phyloP scores from a whole-genome alignment of 2,888 invertebrate species.

The Epistrophe grossulariae region DNA sequence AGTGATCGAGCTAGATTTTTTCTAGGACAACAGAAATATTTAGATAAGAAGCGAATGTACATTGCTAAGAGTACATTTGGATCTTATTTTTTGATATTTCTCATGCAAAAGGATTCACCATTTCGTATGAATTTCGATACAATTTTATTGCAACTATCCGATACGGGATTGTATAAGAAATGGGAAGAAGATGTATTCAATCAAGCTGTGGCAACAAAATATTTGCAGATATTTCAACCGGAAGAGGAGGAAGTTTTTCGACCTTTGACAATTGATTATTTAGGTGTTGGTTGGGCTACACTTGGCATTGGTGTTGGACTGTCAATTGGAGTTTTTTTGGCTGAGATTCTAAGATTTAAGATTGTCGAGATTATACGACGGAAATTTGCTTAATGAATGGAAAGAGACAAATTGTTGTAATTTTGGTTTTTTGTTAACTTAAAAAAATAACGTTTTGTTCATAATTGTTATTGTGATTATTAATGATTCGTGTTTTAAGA shows the following conservation, averaged over 20 bases:
- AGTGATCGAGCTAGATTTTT: conserved; percentile 56
- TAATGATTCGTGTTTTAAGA: too few species aligned
- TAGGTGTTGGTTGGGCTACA: conserved; percentile 50
- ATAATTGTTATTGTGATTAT: too few species aligned
- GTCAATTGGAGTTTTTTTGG: not conserved
- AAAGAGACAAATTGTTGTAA: too few species aligned
- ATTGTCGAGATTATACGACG: not conserved
- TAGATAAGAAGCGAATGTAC: conserved; percentile 51
- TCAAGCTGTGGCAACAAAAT: conserved; percentile 48
- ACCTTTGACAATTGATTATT: conserved; percentile 37
- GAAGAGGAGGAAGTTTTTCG: conserved; percentile 22
- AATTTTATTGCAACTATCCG: conserved; percentile 55
- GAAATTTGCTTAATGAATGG: not conserved
- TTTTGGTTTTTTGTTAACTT: too few species aligned
- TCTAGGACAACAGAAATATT: conserved; percentile 57
- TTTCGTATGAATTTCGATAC: conserved; percentile 57
- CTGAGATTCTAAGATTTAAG: conserved; percentile 25
- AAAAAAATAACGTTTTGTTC: too few species aligned
- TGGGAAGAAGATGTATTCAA: conserved; percentile 60
- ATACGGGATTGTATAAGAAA: conserved; percentile 56
- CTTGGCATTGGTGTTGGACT: conserved; percentile 31
- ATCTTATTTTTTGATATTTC: conserved; percentile 40
- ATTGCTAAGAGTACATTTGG: conserved; percentile 34
- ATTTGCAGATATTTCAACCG: conserved; percentile 50
- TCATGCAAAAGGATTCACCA: conserved; percentile 62